Evolutionary conservation across 2,888 invertebrate genomes (phyloP), one percentile per base, ranked within the genome.

Genomic region (Diplazon laetatorius): DNA sequence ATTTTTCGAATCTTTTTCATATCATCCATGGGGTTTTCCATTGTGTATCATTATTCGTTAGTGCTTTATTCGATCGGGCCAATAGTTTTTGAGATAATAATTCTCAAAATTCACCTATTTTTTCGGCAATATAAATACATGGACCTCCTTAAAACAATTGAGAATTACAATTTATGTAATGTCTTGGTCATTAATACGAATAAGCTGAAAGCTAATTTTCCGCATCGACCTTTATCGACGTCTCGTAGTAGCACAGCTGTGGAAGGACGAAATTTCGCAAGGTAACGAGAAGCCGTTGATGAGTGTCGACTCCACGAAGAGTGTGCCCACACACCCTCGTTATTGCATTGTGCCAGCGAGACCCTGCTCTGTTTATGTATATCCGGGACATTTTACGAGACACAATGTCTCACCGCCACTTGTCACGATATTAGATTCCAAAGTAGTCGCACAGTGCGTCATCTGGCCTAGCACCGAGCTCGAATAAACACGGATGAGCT

Each of bases 361-460:
- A 76, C 62, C 37, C 44, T 1, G 68, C 81, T n/a, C n/a, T 86
- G 86, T 85, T 86, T 86, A 85, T 84, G 80, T 80, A 80, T n/a
- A n/a, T 72, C 71, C 80, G 69, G 75, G 80, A 84, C 86, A 84
- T 84, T 86, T 87, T 85, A 87, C 85, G 84, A 83, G 86, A 84
- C 84, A 82, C 44, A 78, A 79, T 76, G 82, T 80, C 82, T 84
- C 81, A 82, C 83, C 81, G 79, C 80, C 83, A 50, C 71, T 25
- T 42, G 76, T 69, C 75, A 82, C 82, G 80, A 85, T 85, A 85
- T 85, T 86, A 85, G 87, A 87, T 86, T 86, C 85, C 83, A 80
- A 72, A 50, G 42, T 69, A 30, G 48, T 25, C 39, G 35, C 48
- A 46, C 10, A 12, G 14, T 18, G 22, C 42, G 63, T 42, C 30